Base-by-base conservation (phyloP, 2,113 vertebrate species). In the Cyanoderma ruficeps region DNA sequence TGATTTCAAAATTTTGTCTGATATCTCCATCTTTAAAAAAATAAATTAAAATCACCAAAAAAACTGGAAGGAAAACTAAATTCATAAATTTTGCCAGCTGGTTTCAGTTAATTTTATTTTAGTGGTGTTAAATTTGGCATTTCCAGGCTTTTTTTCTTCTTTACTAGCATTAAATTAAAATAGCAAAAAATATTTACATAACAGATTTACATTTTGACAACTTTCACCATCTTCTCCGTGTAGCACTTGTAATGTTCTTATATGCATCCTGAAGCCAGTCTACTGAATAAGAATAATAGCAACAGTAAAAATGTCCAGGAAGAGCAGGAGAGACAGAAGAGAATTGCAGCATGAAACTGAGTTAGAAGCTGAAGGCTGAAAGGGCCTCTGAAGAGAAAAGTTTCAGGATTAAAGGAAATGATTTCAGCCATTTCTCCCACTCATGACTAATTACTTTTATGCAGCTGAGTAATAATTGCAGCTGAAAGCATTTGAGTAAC, bases 81-180 rank as follows among this genome's bases (percentile, higher is more conserved):
- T 90, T 83, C 42, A 0, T 69, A 70, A 67, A 68, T 70, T 61
- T 81, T 96, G 59, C 46, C 42, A 87, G 11, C 55, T 93, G 28
- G 3, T 92, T 78, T 96, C 59, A 82, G 23, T 77, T 93, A 63
- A 75, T 93, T 94, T 95, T 95, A 89, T 96, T 94, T 83, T 93
- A 77, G 61, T 74, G n/a, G 10, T 79, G 72, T 53, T 67, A 63
- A 67, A 59, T 77, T 61, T 57, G 42, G 25, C 10, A 46, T 81
- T 81, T 91, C 44, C 22, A 8, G 60, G 10, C 23, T 19, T 65
- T 42, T 75, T 59, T 47, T 35, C 16, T 52, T 33, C 6, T 65
- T 93, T 90, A 76, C 35, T 89, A 31, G 3, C 11, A 78, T 87
- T 76, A 82, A 57, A 64, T 78, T 87, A 75, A 89, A 87, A 94